phyloP scores from a whole-genome alignment of 1,140 invertebrate species.

The Adelges cooleyi region DNA sequence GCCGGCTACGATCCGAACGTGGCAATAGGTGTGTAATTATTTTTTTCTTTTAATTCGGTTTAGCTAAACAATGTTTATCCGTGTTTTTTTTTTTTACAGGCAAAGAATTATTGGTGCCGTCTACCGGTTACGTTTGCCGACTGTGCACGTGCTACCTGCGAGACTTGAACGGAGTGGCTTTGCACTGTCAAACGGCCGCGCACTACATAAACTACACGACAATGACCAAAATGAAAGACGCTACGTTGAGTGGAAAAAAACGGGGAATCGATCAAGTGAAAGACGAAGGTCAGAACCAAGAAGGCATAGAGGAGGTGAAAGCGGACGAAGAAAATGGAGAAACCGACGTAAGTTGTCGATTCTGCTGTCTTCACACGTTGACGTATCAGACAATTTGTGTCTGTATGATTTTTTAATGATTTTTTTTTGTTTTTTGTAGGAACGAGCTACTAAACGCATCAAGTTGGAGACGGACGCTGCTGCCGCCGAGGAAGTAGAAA shows the following conservation, averaged over 20 bases:
- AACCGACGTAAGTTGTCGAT: not conserved
- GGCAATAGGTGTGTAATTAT: not conserved
- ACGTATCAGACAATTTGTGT: not conserved
- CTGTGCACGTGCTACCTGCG: not conserved
- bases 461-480: slow-evolving; percentile 7
- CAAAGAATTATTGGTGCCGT: slow-evolving; percentile 9
- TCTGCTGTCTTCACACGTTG: not conserved
- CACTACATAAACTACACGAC: slow-evolving; percentile 22
- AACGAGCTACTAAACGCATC: not conserved
- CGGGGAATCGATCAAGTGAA: not conserved
- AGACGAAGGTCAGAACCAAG: not conserved
- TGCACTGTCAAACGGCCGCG: slow-evolving; percentile 13
- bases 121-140: not conserved
- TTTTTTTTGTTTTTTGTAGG: not conserved
- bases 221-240: slow-evolving; percentile 24
- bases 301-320: not conserved
- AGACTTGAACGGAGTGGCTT: not conserved
- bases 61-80: too few relatives aligned
- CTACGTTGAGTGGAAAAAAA: not conserved
- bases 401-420: not conserved
- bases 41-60: too few relatives aligned
- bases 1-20: slow-evolving; percentile 7
- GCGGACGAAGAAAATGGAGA: not conserved
- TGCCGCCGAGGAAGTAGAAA: too few relatives aligned
- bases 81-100: not conserved